Evolutionary conservation across 2,888 invertebrate species (phyloP), one percentile per base, ranked within the genome.

Genomic region (Adelognathus sp.): DNA sequence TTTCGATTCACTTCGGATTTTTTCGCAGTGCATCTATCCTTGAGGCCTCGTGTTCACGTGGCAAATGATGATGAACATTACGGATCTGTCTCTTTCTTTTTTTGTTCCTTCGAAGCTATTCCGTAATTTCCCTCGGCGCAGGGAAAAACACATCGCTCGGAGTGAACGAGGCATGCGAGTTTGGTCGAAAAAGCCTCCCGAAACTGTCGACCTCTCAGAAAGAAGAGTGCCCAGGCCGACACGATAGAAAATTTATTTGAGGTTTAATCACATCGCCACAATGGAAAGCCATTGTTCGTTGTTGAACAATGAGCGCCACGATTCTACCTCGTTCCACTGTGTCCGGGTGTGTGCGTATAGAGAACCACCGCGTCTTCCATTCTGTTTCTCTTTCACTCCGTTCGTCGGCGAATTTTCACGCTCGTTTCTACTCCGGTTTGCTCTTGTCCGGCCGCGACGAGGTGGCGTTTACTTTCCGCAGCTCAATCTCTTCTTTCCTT

Each of bases 251-350:
- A 88, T 88, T 87, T 87, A 87, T 88, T 87, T 83, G 83, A 85
- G 83, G 83, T 85, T 86, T 87, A 87, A 88, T 87, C 86, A 86
- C 87, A 86, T 86, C 80, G 85, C 82, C 84, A 86, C 86, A 88
- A 87, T 87, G 87, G 84, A 83, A 82, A n/a, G n/a, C 85, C 82
- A 87, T 87, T 87, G 88, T 87, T 87, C 84, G 76, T 61, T 36
- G 76, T 33, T 70, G 83, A 85, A 87, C 87, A 87, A 88, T 87
- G 76, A 83, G 41, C 50, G 36, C 76, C 73, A 33, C 76, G 60
- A 41, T 60, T 54, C 29, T 41, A n/a, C 44, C 31, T n/a, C 44
- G 61, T n/a, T n/a, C n/a, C n/a, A n/a, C n/a, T n/a, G n/a, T n/a
- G 18, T 27, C n/a, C 11, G 21, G 9, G 31, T 71, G 52, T 64